Evolutionary conservation across 2,797 vertebrate species (phyloP).

Genomic region (Knipowitschia caucasica): DNA sequence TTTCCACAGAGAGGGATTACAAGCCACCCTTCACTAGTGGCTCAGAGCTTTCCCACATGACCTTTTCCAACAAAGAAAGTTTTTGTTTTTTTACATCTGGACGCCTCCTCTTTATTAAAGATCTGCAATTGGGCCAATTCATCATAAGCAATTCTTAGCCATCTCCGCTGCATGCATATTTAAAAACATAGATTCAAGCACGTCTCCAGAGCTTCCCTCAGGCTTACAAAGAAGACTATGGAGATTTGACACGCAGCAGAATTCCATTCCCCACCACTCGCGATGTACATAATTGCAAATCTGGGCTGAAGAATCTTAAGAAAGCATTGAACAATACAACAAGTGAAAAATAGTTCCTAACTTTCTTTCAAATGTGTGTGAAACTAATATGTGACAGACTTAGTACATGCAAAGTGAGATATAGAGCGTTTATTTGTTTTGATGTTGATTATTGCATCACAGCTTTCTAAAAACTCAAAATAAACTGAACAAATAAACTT

Average conservation of each 20-base stretch:
- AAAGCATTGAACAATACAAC: constrained; percentile 16
- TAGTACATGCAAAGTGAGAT: too few relatives aligned
- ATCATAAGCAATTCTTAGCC: constrained; percentile 36
- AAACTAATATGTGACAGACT: too few relatives aligned
- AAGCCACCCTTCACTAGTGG: neutral
- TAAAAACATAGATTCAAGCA: constrained; percentile 35
- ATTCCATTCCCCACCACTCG: constrained; percentile 34
- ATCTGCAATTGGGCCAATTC: constrained; percentile 30
- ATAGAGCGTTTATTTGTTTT: too few relatives aligned
- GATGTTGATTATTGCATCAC: too few relatives aligned
- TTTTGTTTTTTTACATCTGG: constrained; percentile 4
- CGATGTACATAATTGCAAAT: constrained; percentile 30
- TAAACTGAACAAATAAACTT: too few relatives aligned
- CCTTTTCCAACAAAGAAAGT: constrained; percentile 16
- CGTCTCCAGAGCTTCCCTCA: constrained; percentile 20
- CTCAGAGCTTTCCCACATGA: constrained; percentile 20
- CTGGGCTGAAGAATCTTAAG: constrained; percentile 13
- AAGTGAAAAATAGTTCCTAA: too few relatives aligned
- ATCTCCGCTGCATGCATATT: constrained; percentile 31
- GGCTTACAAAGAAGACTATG: constrained; percentile 10
- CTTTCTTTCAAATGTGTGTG: too few relatives aligned
- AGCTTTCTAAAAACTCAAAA: too few relatives aligned
- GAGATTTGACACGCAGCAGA: constrained; percentile 35
- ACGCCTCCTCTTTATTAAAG: constrained; percentile 23
- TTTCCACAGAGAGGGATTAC: constrained; percentile 7